Evolutionary conservation across 2,113 vertebrate genomes (phyloP).

Genomic region (Gambusia affinis): DNA sequence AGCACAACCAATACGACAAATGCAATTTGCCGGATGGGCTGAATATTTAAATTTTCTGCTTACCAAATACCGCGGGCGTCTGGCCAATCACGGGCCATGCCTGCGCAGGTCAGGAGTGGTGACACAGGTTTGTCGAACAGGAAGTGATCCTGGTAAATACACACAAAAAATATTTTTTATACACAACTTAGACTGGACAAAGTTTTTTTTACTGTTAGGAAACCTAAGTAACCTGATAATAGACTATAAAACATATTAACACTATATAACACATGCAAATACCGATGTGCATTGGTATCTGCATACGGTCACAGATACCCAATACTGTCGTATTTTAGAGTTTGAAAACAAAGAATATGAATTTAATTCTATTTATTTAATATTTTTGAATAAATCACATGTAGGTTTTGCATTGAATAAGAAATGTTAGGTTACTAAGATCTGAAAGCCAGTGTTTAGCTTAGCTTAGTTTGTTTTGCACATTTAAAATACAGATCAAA

Average conservation of each 20-base stretch:
- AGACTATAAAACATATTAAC: not conserved
- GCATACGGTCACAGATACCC: too few relatives aligned
- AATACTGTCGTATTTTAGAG: not conserved
- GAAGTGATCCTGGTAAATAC: constrained; percentile 78
- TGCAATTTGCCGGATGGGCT: not conserved
- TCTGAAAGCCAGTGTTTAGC: too few relatives aligned
- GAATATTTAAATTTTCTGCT: constrained; percentile 24
- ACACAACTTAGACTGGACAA: not conserved
- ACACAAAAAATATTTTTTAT: constrained; percentile 1
- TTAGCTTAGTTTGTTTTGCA: too few relatives aligned
- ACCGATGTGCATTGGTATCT: too few relatives aligned
- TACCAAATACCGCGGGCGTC: constrained; percentile 83
- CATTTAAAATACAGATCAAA: too few relatives aligned
- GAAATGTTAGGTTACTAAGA: not conserved
- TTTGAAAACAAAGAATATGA: not conserved
- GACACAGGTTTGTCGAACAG: constrained; percentile 83
- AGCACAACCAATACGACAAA: not conserved
- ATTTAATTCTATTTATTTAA: not conserved
- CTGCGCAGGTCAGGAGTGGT: constrained; percentile 80
- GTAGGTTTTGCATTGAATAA: not conserved
- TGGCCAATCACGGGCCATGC: constrained; percentile 83
- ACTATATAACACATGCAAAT: too few relatives aligned
- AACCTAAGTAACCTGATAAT: not conserved
- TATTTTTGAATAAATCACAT: not conserved
- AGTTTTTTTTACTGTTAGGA: not conserved